phyloP scores from a whole-genome alignment of 2,888 invertebrate genomes.

The Coenonympha arcania region DNA sequence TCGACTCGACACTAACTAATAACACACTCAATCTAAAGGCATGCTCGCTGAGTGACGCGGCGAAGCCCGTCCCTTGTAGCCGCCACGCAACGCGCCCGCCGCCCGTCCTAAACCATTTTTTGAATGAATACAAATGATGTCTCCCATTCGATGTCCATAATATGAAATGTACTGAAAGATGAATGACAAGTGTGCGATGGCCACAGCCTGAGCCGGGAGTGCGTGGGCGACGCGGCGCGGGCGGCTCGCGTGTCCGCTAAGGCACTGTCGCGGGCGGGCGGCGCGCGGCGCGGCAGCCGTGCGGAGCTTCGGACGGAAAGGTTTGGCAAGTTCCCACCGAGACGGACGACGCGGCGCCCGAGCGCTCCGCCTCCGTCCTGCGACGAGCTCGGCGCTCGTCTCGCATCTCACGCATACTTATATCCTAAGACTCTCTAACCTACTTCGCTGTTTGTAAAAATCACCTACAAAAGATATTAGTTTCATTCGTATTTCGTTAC shows the following conservation, averaged over 20 bases:
- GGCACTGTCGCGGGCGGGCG: slow-evolving; percentile 56
- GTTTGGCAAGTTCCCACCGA: slow-evolving; percentile 67
- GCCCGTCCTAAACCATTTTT: slow-evolving; percentile 33
- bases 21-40: slow-evolving; percentile 63
- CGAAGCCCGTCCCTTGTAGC: slow-evolving; percentile 44
- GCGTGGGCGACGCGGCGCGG: slow-evolving; percentile 16
- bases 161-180: not conserved
- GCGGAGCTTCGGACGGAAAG: slow-evolving; percentile 70
- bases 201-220: not conserved
- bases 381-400: slow-evolving; percentile 55
- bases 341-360: slow-evolving; percentile 42
- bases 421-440: slow-evolving; percentile 64
- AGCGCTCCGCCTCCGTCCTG: slow-evolving; percentile 45
- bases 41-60: slow-evolving; percentile 47
- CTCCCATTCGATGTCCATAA: not conserved
- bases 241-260: slow-evolving; percentile 32
- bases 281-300: slow-evolving; percentile 43
- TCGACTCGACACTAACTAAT: slow-evolving; percentile 56
- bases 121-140: slow-evolving; percentile 8
- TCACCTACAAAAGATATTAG: slow-evolving; percentile 76
- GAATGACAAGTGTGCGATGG: not conserved
- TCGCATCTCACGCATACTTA: slow-evolving; percentile 66
- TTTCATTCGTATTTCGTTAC: slow-evolving; percentile 72
- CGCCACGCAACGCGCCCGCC: slow-evolving; percentile 40
- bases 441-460: slow-evolving; percentile 74